Evolutionary conservation across 1,140 invertebrate species (phyloP), one percentile per base, ranked within the genome.

Genomic region (Oryctes rhinoceros): DNA sequence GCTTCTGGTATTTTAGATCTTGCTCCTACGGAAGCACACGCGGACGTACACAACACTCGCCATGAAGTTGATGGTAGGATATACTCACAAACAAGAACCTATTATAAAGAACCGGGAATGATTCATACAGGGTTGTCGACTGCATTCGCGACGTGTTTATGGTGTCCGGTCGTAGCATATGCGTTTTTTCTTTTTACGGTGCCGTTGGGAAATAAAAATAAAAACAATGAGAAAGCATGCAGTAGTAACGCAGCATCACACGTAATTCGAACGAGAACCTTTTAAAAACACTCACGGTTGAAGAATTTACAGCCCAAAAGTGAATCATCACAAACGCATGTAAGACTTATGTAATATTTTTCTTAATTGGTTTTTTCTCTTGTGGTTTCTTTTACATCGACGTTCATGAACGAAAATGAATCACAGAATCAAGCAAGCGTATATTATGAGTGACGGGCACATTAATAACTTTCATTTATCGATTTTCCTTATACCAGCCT

Each of bases 91-190:
- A 62, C 53, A 62, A 62, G 53, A 62, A 5, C 15, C 53, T 62
- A 44, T 44, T 18, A n/a, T 62, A 20, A n/a, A 62, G 15, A 62
- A n/a, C 15, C 53, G 53, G 53, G 53, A 62, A 62, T 62, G 53
- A 62, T 62, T 62, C 53, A 62, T 62, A 62, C 20, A 62, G 53
- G 53, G 53, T 62, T 62, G 53, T 20, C 53, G 53, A n/a, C 53
- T 62, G 53, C 53, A 62, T n/a, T 62, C 53, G 53, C 53, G 53
- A 62, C 53, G 53, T 62, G 20, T 62, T 62, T 62, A 62, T 62
- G 4, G 53, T n/a, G 53, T 62, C 20, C 53, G 53, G 15, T 62
- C 20, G 53, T 44, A 44, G 39, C 39, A 10, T 44, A 44, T 44
- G 39, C 39, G 39, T 44, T 53, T 62, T 62, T n/a, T n/a, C n/a